Conservation (phyloP, 2,797 vertebrate species). For the Pitangus sulphuratus region DNA sequence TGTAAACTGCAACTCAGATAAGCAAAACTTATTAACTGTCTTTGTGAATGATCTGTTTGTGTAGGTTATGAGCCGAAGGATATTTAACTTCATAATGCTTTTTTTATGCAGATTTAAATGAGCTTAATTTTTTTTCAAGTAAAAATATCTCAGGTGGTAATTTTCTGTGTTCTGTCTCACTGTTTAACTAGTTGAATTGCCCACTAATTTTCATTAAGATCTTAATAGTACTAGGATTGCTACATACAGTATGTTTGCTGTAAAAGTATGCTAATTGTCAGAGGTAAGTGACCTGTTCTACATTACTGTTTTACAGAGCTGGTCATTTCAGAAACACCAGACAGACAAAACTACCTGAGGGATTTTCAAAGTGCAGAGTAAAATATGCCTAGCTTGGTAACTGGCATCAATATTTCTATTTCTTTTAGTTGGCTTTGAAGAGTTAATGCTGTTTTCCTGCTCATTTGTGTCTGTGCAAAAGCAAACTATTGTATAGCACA, state of each 20-base stretch:
- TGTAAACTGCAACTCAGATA: not conserved
- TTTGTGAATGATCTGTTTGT: not conserved
- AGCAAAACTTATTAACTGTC: not conserved
- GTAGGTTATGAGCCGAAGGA: not conserved
- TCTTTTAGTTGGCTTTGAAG: not conserved
- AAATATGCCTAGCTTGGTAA: not conserved
- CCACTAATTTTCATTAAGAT: not conserved
- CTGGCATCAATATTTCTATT: not conserved
- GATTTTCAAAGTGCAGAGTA: not conserved
- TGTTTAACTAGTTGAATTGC: not conserved
- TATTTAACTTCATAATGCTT: not conserved
- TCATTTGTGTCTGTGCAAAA: not conserved
- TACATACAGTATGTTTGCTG: not conserved
- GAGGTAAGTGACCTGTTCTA: not conserved
- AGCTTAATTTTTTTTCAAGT: not conserved
- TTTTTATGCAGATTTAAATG: not conserved
- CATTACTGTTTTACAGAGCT: not conserved
- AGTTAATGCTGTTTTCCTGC: not conserved
- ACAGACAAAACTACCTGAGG: not conserved
- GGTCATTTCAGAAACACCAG: not conserved
- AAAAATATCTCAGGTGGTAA: not conserved
- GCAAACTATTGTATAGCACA: not conserved
- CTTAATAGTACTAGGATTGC: not conserved
- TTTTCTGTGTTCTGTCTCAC: not conserved
- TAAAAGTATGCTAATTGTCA: not conserved